Base-by-base conservation (phyloP, 2,113 vertebrate genomes). In the Tetrao urogallus region DNA sequence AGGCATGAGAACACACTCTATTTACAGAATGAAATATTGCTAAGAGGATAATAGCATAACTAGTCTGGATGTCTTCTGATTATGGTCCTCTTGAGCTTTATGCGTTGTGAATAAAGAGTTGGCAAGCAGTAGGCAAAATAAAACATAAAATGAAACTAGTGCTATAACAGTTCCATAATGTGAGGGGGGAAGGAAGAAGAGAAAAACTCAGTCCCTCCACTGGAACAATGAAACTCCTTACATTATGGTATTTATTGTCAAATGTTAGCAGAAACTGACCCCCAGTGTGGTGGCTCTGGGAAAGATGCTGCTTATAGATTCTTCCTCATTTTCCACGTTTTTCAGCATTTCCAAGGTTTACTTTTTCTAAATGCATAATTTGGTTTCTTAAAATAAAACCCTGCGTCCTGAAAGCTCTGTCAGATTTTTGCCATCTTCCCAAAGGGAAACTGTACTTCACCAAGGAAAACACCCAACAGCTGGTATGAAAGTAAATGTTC, bases 101-200 rank as follows among this genome's bases (percentile, higher is more conserved):
- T n/a, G 52, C 30, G 32, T 88, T 95, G 81, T 89, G 94, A 96
- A 72, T 95, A 93, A 97, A 81, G 50, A 79, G 52, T 43, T 94
- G 95, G 95, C 80, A 92, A 86, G 82, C 32, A 67, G 25, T 1
- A 66, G 54, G 42, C 91, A 91, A 94, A 94, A 94, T 80, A 90
- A 82, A 90, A 54, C 32, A 60, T 90, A 47, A 92, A 94, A 60
- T 90, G 72, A 92, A 95, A 86, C 75, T 81, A 92, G 45, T 72
- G 38, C 27, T 77, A 4, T 57, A 81, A 73, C 8, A 94, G 69
- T 70, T 90, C 69, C 18, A 48, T 60, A 88, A 78, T 32, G 57
- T 52, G 30, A 76, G 21, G 50, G 56, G 80, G 38, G 38, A 34
- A 7, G 13, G 42, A 27, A 87, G 66, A 60, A 78, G 11, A 89